Conservation (phyloP, 2,888 invertebrate species). For the Campoletis raptor region DNA sequence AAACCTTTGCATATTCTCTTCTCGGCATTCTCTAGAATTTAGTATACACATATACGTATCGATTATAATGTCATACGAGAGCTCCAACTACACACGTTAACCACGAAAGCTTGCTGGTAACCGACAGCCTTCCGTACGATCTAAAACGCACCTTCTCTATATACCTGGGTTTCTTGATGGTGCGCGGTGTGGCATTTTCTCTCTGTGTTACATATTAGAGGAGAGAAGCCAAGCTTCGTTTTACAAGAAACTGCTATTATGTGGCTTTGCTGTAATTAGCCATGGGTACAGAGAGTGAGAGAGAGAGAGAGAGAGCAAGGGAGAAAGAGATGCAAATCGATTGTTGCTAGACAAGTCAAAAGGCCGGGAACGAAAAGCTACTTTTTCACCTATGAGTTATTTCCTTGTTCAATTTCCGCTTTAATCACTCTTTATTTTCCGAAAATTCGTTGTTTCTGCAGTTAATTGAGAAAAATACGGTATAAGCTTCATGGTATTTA, state of each 20-base stretch:
- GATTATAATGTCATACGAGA: conserved; percentile 28
- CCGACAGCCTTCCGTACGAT: conserved; percentile 73
- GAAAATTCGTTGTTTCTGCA: conserved; percentile 16
- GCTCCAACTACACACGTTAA: conserved; percentile 56
- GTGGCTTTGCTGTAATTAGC: conserved; percentile 81
- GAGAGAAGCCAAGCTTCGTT: conserved; percentile 67
- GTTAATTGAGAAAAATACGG: neutral
- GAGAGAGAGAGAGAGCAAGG: conserved; percentile 61
- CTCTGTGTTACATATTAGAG: conserved; percentile 42
- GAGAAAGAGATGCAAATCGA: conserved; percentile 43
- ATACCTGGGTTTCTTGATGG: conserved; percentile 13
- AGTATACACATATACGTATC: neutral
- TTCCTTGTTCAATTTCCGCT: neutral
- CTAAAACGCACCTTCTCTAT: conserved; percentile 25
- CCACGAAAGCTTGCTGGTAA: conserved; percentile 77
- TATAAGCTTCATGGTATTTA: neutral
- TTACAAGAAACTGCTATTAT: conserved; percentile 74
- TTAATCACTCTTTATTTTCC: conserved; percentile 35
- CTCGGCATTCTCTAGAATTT: conserved; percentile 15
- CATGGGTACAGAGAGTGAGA: conserved; percentile 67
- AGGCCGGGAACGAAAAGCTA: conserved; percentile 38
- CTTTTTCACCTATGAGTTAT: conserved; percentile 13
- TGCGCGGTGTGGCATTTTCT: conserved; percentile 41
- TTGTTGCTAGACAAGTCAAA: conserved; percentile 58
- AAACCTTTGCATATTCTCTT: conserved; percentile 68